Evolutionary conservation across 2,888 invertebrate species (phyloP).

Genomic region (Hesperia comma): DNA sequence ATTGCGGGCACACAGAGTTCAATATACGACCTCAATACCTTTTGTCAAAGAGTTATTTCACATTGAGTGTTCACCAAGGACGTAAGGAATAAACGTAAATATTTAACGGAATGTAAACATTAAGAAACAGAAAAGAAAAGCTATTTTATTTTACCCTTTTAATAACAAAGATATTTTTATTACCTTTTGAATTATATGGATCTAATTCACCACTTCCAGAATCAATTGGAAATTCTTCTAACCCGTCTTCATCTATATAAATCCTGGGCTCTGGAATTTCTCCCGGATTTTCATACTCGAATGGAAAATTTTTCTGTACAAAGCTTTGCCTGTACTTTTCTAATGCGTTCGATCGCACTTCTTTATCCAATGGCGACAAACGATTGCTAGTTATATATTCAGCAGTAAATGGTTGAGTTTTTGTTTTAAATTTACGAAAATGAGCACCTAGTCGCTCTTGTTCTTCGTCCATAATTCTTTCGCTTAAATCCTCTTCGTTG

Average conservation of each 20-base stretch:
- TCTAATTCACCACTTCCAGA: slow-evolving; percentile 74
- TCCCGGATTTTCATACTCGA: slow-evolving; percentile 76
- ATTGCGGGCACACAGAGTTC: too few species aligned
- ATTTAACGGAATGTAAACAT: too few species aligned
- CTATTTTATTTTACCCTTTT: too few species aligned
- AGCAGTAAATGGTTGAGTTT: slow-evolving; percentile 68
- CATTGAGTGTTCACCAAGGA: too few species aligned
- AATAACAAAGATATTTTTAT: neutral
- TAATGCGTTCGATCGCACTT: slow-evolving; percentile 71
- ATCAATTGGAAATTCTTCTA: slow-evolving; percentile 71
- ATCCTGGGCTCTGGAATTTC: slow-evolving; percentile 82
- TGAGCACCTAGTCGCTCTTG: slow-evolving; percentile 80
- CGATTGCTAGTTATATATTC: slow-evolving; percentile 73
- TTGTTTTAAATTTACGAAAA: slow-evolving; percentile 70
- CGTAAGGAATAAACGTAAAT: too few species aligned
- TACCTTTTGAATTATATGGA: slow-evolving; percentile 68
- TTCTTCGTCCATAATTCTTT: slow-evolving; percentile 71
- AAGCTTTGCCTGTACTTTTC: slow-evolving; percentile 79
- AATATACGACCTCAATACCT: too few species aligned
- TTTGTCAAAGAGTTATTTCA: too few species aligned
- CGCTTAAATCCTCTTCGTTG: slow-evolving; percentile 42
- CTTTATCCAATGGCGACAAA: slow-evolving; percentile 72
- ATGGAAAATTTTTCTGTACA: slow-evolving; percentile 75
- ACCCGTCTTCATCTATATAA: slow-evolving; percentile 81
- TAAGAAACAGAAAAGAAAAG: too few species aligned